Evolutionary conservation across 2,797 vertebrate genomes (phyloP).

Genomic region (Gallinago nigripennis): DNA sequence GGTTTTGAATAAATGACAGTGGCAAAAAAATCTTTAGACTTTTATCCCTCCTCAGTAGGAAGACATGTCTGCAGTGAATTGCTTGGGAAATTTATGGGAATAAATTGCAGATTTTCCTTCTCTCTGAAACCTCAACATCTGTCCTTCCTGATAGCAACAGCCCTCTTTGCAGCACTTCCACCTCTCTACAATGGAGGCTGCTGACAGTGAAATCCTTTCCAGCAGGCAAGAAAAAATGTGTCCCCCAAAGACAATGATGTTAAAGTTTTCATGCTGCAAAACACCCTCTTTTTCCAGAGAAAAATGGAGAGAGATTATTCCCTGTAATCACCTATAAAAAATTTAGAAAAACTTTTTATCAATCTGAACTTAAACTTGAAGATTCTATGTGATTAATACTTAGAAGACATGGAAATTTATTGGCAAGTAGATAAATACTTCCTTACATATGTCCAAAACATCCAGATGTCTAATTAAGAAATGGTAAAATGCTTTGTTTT

Average conservation of each 20-base stretch:
- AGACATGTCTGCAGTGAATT: background rate
- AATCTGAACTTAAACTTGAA: background rate
- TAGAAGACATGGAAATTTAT: background rate
- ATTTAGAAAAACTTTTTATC: background rate
- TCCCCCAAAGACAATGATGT: background rate
- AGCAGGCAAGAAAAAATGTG: background rate
- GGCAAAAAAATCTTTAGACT: background rate
- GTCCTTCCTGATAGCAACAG: background rate
- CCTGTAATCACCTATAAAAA: background rate
- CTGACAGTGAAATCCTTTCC: background rate
- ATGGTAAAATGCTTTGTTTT: background rate
- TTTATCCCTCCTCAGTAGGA: background rate
- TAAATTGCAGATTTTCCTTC: background rate
- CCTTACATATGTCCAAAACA: background rate
- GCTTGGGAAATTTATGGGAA: background rate
- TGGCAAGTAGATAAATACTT: background rate
- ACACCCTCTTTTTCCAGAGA: background rate
- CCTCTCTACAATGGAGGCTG: background rate
- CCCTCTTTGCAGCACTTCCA: background rate
- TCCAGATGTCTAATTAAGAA: background rate
- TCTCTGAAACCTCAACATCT: background rate
- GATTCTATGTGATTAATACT: background rate
- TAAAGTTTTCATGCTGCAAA: background rate
- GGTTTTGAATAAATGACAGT: background rate
- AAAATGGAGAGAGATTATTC: background rate